These are phyloP conservation scores for Lathronympha strigana DNA, from an alignment of 2,888 invertebrate genomes.

Conservation along the genomic window DNA sequence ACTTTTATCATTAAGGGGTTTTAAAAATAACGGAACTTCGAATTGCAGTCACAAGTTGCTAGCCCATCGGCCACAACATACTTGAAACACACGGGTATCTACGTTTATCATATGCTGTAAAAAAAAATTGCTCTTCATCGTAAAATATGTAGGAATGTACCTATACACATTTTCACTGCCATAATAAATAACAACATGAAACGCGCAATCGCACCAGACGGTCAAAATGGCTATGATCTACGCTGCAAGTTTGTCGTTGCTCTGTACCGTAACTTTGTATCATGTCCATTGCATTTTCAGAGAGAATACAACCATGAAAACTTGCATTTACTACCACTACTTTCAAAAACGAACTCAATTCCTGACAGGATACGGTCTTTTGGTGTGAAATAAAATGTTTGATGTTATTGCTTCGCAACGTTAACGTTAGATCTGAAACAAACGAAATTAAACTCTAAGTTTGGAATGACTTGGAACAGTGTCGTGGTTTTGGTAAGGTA, in stretches of 20 bases:
- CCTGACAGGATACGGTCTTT: neutral
- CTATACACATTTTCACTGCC: slow-evolving; percentile 20
- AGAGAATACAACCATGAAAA: slow-evolving; percentile 48
- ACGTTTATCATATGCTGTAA: no score
- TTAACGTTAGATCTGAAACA: neutral
- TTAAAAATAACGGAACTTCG: no score
- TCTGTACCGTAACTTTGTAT: slow-evolving; percentile 62
- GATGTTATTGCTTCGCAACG: slow-evolving; percentile 21
- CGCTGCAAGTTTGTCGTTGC: slow-evolving; percentile 65
- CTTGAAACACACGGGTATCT: no score
- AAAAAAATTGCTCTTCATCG: neutral
- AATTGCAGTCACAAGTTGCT: no score
- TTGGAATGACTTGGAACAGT: neutral
- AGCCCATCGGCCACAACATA: no score
- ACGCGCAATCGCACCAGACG: slow-evolving; percentile 51
- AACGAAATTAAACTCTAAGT: slow-evolving; percentile 23
- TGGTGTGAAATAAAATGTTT: slow-evolving; percentile 4
- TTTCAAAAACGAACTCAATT: slow-evolving; percentile 23
- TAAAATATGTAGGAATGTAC: no score
- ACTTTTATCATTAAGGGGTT: no score
- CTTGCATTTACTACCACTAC: slow-evolving; percentile 43
- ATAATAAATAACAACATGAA: slow-evolving; percentile 54
- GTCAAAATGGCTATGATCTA: slow-evolving; percentile 59
- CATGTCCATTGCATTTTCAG: slow-evolving; percentile 56
- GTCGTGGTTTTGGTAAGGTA: slow-evolving; percentile 5